Percentiles rank a stretch among this genome's conserved stretches.
Evolutionary conservation across 2,797 vertebrate genomes (phyloP).

Genomic region (Rachycentron canadum): DNA sequence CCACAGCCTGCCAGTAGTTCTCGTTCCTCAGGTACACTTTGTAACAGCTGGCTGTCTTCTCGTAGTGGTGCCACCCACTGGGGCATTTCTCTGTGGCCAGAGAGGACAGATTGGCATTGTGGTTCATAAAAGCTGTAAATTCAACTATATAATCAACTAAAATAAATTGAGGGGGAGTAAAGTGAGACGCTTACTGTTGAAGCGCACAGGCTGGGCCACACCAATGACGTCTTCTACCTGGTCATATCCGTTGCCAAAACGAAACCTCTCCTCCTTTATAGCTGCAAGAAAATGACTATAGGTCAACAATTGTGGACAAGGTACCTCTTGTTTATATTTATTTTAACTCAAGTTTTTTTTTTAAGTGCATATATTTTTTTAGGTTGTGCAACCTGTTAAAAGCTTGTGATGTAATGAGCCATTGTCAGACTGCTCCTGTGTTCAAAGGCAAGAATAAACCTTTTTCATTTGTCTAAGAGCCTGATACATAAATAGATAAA

Average conservation of each 20-base stretch:
- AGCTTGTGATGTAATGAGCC: slow-evolving; percentile 2
- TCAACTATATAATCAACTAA: not conserved
- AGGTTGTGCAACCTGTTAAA: slow-evolving; percentile 16
- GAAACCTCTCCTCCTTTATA: slow-evolving; percentile 84
- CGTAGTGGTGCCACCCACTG: slow-evolving; percentile 98
- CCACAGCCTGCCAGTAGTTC: slow-evolving; percentile 98
- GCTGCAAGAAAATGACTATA: slow-evolving; percentile 61
- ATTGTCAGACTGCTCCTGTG: not conserved
- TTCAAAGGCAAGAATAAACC: not conserved
- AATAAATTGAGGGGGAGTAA: not conserved
- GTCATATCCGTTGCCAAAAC: slow-evolving; percentile 83
- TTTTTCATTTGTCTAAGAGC: slow-evolving; percentile 8
- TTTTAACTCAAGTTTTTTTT: not conserved
- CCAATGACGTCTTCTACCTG: slow-evolving; percentile 89
- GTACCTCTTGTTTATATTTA: not conserved
- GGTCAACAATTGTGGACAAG: not conserved
- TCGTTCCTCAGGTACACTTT: slow-evolving; percentile 93
- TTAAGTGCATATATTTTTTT: slow-evolving; percentile 3
- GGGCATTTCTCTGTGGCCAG: slow-evolving; percentile 94
- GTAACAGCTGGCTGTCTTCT: slow-evolving; percentile 98
- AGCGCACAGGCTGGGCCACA: slow-evolving; percentile 94
- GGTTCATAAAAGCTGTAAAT: not conserved
- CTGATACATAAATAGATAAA: slow-evolving; percentile 9
- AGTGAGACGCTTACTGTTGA: slow-evolving; percentile 91
- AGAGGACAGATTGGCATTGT: not conserved